Percentiles rank a stretch among this genome's conserved stretches.
Conservation (phyloP, 2,113 vertebrate genomes). For the Apistogramma diplotaenia region DNA sequence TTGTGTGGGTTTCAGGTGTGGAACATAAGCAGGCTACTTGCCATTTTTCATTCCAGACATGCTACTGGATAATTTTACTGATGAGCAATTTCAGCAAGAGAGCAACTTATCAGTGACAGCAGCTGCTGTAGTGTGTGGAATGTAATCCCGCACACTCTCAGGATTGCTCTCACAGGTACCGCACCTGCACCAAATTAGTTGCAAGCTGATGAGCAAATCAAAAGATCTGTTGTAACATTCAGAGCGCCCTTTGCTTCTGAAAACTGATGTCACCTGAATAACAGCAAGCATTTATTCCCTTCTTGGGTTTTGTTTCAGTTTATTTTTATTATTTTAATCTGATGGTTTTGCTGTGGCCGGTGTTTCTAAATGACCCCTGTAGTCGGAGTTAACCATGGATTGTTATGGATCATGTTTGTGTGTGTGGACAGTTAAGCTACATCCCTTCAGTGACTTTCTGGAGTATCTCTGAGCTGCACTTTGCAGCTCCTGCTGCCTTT, state of each 20-base stretch:
- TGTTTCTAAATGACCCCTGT: slow-evolving; percentile 8
- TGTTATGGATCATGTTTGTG: neutral
- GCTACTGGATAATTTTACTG: neutral
- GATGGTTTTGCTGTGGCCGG: neutral
- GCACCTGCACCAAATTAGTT: slow-evolving; percentile 50
- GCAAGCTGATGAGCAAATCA: slow-evolving; percentile 36
- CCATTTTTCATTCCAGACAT: neutral
- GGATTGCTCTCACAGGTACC: slow-evolving; percentile 48
- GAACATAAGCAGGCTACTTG: neutral
- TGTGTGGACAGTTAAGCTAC: neutral
- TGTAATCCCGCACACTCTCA: slow-evolving; percentile 14
- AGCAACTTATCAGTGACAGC: slow-evolving; percentile 45
- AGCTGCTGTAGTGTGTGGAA: slow-evolving; percentile 37
- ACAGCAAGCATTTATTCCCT: neutral
- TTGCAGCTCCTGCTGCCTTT: neutral
- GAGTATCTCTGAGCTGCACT: neutral
- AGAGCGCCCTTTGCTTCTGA: neutral
- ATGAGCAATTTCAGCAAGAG: slow-evolving; percentile 40
- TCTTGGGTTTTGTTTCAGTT: neutral
- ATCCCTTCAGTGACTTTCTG: neutral
- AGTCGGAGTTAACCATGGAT: slow-evolving; percentile 24
- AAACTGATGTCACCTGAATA: neutral
- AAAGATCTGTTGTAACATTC: slow-evolving; percentile 10
- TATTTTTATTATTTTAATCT: neutral
- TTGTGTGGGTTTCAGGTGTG: neutral